Conservation (phyloP, 2,888 invertebrate species). For the Drosophila falleni region DNA sequence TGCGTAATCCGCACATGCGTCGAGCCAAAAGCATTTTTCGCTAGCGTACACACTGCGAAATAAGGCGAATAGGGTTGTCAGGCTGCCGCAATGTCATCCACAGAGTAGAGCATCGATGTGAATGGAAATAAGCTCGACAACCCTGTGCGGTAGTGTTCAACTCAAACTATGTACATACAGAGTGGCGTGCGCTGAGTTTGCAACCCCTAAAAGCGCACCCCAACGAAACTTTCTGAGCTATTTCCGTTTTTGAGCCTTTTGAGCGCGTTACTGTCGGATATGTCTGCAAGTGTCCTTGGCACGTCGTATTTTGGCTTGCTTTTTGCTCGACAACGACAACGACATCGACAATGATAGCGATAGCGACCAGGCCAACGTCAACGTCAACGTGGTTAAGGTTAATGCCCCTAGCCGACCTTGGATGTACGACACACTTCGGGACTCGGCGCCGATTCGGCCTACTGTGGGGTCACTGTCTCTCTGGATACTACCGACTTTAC, state of each 20-base stretch:
- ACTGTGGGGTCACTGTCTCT: conserved; percentile 41
- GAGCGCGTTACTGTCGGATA: conserved; percentile 37
- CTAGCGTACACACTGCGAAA: conserved; percentile 46
- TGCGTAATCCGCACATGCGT: conserved; percentile 50
- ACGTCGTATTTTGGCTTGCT: conserved; percentile 54
- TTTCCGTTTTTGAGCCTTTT: conserved; percentile 46
- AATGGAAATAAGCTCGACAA: conserved; percentile 37
- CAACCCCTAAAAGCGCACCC: conserved; percentile 74
- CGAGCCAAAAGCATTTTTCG: conserved; percentile 42
- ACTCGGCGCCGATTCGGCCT: conserved; percentile 64
- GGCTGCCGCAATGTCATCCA: background rate
- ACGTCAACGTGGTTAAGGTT: conserved; percentile 80
- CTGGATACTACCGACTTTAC: conserved; percentile 51
- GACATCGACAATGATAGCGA: background rate
- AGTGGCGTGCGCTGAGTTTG: conserved; percentile 34
- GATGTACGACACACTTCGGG: conserved; percentile 77
- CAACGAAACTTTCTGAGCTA: conserved; percentile 62
- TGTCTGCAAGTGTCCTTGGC: conserved; percentile 72
- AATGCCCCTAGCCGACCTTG: conserved; percentile 85
- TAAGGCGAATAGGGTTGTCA: conserved; percentile 56
- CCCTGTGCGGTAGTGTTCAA: conserved; percentile 47
- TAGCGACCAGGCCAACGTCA: conserved; percentile 68
- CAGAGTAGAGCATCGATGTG: background rate
- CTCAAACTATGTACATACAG: conserved; percentile 53
- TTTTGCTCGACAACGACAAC: conserved; percentile 29